phyloP scores from a whole-genome alignment of 2,113 vertebrate species.

The Acanthochromis polyacanthus region DNA sequence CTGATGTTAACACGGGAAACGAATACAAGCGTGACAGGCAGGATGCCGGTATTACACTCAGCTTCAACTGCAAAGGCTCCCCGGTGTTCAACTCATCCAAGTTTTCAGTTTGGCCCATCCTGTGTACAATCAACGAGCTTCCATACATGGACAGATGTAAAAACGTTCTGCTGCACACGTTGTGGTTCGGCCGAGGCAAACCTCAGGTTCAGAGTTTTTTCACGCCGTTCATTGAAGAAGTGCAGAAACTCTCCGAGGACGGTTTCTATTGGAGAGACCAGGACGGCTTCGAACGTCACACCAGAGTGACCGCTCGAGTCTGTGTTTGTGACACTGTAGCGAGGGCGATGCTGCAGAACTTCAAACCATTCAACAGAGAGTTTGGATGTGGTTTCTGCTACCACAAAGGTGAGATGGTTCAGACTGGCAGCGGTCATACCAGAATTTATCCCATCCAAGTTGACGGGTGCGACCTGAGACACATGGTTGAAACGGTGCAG shows the following conservation, averaged over 20 bases:
- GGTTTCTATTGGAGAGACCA: conserved; percentile 21
- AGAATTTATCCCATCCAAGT: conserved; percentile 9
- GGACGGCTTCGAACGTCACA: background rate
- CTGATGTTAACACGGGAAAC: conserved; percentile 13
- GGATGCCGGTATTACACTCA: conserved; percentile 8
- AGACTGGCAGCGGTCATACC: background rate
- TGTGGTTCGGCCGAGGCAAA: conserved; percentile 34
- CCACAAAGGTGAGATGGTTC: conserved; percentile 34
- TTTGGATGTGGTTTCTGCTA: conserved; percentile 33
- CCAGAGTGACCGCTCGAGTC: conserved; percentile 4
- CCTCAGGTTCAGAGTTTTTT: conserved; percentile 22
- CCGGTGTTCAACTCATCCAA: conserved; percentile 9
- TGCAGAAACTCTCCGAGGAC: conserved; percentile 21
- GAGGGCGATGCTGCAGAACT: conserved; percentile 19
- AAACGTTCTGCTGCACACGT: conserved; percentile 22
- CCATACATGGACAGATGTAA: conserved; percentile 16
- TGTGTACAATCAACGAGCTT: conserved; percentile 37
- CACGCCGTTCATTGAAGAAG: conserved; percentile 32
- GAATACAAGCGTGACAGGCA: background rate
- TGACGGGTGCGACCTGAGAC: conserved; percentile 10
- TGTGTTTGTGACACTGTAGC: background rate
- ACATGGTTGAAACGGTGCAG: conserved; percentile 14
- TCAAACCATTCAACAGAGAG: conserved; percentile 1
- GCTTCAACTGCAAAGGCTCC: conserved; percentile 18
- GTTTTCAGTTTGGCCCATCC: conserved; percentile 23